phyloP scores from a whole-genome alignment of 2,888 invertebrate genomes.

The Spicauda simplicius region DNA sequence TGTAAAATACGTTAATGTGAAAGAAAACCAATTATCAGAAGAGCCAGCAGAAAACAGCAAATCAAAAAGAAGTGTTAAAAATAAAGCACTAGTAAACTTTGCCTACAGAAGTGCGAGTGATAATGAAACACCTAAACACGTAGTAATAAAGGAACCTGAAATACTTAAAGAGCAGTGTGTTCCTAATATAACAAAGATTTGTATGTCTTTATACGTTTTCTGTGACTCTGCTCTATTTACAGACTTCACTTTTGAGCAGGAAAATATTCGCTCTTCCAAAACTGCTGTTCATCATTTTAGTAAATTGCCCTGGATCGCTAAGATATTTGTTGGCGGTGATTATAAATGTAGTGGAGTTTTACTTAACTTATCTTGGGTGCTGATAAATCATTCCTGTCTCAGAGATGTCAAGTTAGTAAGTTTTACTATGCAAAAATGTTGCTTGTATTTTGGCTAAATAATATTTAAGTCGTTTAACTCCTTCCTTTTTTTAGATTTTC shows the following conservation, averaged over 20 bases:
- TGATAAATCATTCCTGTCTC: constrained; percentile 85
- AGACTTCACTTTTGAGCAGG: constrained; percentile 59
- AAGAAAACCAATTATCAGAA: constrained; percentile 54
- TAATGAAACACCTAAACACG: constrained; percentile 50
- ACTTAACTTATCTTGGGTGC: constrained; percentile 87
- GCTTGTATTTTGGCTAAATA: not conserved
- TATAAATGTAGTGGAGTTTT: constrained; percentile 89
- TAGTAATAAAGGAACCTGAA: constrained; percentile 67
- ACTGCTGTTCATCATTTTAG: constrained; percentile 46
- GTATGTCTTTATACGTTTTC: constrained; percentile 81
- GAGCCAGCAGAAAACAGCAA: constrained; percentile 49
- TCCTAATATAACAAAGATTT: constrained; percentile 76
- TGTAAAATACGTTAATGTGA: constrained; percentile 70
- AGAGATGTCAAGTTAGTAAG: constrained; percentile 63
- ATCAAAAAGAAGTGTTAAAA: constrained; percentile 53
- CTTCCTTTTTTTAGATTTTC: constrained; percentile 69
- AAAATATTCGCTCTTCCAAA: constrained; percentile 50
- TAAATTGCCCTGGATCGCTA: constrained; percentile 90
- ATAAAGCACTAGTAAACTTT: constrained; percentile 61
- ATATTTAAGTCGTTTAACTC: not conserved
- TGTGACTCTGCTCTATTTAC: constrained; percentile 79
- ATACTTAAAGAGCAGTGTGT: constrained; percentile 73
- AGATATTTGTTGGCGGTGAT: constrained; percentile 88
- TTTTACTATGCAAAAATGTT: constrained; percentile 37
- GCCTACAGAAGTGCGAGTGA: constrained; percentile 54